Percentiles rank a stretch among this genome's conserved stretches.
These are phyloP conservation scores for Centropus unirufus DNA, from an alignment of 2,113 vertebrate species.

Conservation along the genomic window DNA sequence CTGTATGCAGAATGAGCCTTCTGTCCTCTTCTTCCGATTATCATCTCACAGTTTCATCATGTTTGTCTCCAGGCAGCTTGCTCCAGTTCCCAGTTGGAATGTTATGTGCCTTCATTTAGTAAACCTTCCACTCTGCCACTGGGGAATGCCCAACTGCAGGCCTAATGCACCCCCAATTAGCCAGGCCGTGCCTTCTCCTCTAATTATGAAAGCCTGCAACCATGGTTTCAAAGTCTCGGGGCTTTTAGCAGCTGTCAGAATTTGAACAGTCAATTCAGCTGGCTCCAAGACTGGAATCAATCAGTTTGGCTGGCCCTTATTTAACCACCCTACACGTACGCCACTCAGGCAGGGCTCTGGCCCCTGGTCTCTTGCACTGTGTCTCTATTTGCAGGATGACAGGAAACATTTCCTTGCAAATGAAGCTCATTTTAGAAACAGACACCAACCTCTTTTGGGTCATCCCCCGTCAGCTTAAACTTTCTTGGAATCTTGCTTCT, in stretches of 20 bases:
- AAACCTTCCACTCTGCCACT: background rate
- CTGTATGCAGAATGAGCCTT: background rate
- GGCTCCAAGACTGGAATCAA: conserved; percentile 37
- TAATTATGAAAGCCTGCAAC: conserved; percentile 32
- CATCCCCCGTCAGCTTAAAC: conserved; percentile 93
- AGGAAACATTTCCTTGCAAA: conserved; percentile 37
- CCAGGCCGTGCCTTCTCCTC: background rate
- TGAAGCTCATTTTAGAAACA: conserved; percentile 21
- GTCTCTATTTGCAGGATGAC: background rate
- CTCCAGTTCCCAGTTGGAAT: background rate
- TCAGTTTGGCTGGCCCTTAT: conserved; percentile 29
- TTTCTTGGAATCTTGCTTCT: conserved; percentile 97
- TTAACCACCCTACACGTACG: conserved; percentile 8
- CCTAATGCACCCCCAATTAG: background rate
- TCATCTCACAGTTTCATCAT: background rate
- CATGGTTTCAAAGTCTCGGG: background rate
- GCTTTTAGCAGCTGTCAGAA: conserved; percentile 49
- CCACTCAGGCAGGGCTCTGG: background rate
- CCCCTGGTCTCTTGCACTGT: background rate
- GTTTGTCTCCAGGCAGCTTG: background rate
- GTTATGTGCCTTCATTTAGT: background rate
- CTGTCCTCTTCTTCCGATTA: background rate
- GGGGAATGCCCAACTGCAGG: background rate
- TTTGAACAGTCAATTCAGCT: conserved; percentile 34
- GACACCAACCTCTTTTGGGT: conserved; percentile 90